A percentile compares a stretch with the other conserved stretches of the same genome.
Evolutionary conservation across 2,113 vertebrate species (phyloP).

Genomic region (Sceloporus tristichus): DNA sequence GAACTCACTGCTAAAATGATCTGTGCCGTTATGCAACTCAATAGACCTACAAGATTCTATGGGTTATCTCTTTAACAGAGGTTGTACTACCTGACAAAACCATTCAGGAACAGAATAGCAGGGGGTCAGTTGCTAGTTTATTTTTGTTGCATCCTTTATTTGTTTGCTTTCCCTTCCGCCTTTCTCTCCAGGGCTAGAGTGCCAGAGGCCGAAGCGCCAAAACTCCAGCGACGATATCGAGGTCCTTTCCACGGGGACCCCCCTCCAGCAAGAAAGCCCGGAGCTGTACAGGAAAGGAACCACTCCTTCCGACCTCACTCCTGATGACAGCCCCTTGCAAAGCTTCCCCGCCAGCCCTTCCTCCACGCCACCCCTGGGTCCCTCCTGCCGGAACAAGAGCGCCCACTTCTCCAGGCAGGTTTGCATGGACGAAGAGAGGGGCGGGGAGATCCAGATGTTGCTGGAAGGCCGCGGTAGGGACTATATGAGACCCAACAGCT

Average conservation of each 20-base stretch:
- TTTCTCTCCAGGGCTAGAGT: conserved; percentile 86
- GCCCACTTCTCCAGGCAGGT: conserved; percentile 92
- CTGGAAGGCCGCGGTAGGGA: conserved; percentile 89
- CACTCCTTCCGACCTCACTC: conserved; percentile 91
- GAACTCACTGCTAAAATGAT: no score
- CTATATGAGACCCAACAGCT: conserved; percentile 83
- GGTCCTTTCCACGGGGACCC: conserved; percentile 89
- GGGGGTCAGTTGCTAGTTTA: no score
- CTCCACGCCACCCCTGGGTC: conserved; percentile 80
- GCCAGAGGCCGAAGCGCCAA: conserved; percentile 91
- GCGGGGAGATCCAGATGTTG: conserved; percentile 94
- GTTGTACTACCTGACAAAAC: no score
- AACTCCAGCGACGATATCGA: conserved; percentile 91
- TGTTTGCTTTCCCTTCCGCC: rapidly evolving
- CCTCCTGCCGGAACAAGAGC: conserved; percentile 83
- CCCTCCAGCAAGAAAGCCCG: conserved; percentile 88
- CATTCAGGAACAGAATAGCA: no score
- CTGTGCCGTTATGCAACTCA: no score
- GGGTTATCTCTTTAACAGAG: no score
- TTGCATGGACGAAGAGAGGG: conserved; percentile 89
- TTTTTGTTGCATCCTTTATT: rapidly evolving
- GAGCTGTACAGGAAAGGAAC: conserved; percentile 96
- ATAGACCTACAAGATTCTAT: no score
- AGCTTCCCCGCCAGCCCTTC: conserved; percentile 89
- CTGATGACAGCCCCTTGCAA: conserved; percentile 91